phyloP scores from a whole-genome alignment of 2,888 invertebrate species.

The Molorchus minor region DNA sequence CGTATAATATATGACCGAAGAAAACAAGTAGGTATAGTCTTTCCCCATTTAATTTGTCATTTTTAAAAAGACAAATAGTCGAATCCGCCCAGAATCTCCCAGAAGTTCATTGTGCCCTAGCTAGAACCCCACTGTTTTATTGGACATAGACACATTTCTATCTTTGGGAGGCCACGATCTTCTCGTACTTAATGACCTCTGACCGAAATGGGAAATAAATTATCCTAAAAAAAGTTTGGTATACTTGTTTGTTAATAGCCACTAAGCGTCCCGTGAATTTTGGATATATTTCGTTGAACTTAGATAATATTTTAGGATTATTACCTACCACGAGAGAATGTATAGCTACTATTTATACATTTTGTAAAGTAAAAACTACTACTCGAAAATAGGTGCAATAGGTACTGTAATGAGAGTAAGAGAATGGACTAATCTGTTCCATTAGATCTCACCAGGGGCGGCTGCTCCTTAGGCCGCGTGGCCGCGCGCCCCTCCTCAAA shows the following conservation, averaged over 20 bases:
- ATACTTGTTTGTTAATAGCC: not conserved
- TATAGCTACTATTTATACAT: too few relatives aligned
- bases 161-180: constrained; percentile 26
- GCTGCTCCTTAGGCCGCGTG: too few relatives aligned
- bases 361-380: too few relatives aligned
- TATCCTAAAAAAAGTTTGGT: not conserved
- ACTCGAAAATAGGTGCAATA: too few relatives aligned
- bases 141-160: constrained; percentile 26
- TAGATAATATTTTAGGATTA: not conserved
- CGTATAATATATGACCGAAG: not conserved
- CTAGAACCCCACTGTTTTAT: constrained; percentile 27
- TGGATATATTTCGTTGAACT: constrained; percentile 8
- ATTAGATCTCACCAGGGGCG: too few relatives aligned
- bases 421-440: too few relatives aligned
- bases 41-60: constrained; percentile 17
- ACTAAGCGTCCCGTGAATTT: too few relatives aligned
- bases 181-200: constrained; percentile 14
- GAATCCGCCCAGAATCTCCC: constrained; percentile 15
- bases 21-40: not conserved
- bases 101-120: constrained; percentile 15
- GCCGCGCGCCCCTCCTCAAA: too few relatives aligned
- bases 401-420: too few relatives aligned
- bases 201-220: constrained; percentile 16
- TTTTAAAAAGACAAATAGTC: constrained; percentile 25
- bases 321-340: too few relatives aligned